Evolutionary conservation across 2,797 vertebrate species (phyloP).

Genomic region (Sebastes alutus): DNA sequence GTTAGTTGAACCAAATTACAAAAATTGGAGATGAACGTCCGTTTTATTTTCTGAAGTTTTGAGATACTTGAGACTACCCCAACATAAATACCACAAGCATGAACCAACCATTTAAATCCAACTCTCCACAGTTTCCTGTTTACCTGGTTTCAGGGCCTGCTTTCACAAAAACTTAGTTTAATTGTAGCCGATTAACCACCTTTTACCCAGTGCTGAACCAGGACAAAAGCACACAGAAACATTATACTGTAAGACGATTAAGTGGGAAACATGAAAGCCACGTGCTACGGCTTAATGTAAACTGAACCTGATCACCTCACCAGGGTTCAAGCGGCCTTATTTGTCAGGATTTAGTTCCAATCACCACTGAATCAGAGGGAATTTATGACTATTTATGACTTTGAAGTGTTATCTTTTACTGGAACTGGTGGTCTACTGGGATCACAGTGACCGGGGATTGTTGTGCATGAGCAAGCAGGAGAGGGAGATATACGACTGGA

Average conservation of each 20-base stretch:
- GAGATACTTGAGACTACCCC: background rate
- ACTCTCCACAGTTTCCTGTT: background rate
- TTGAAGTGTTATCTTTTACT: background rate
- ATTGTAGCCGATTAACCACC: background rate
- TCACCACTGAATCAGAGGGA: background rate
- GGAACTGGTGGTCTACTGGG: background rate
- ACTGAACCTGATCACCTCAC: slow-evolving; percentile 18
- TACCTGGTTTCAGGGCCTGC: background rate
- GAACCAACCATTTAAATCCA: background rate
- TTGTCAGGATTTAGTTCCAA: background rate
- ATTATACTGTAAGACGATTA: slow-evolving; percentile 38
- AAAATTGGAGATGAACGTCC: too few species aligned
- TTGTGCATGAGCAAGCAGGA: background rate
- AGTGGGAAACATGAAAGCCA: slow-evolving; percentile 39
- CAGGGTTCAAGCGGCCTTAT: background rate
- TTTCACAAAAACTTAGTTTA: background rate
- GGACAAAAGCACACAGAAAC: background rate
- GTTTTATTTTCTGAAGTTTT: background rate
- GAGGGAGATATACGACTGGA: background rate
- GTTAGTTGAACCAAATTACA: background rate
- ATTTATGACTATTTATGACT: background rate
- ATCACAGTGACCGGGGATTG: background rate
- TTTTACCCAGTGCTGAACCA: background rate
- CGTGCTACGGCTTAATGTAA: slow-evolving; percentile 50
- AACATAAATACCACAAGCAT: background rate